These are phyloP conservation scores for Chelonus insularis DNA, from an alignment of 1,140 invertebrate genomes.

Conservation along the genomic window DNA sequence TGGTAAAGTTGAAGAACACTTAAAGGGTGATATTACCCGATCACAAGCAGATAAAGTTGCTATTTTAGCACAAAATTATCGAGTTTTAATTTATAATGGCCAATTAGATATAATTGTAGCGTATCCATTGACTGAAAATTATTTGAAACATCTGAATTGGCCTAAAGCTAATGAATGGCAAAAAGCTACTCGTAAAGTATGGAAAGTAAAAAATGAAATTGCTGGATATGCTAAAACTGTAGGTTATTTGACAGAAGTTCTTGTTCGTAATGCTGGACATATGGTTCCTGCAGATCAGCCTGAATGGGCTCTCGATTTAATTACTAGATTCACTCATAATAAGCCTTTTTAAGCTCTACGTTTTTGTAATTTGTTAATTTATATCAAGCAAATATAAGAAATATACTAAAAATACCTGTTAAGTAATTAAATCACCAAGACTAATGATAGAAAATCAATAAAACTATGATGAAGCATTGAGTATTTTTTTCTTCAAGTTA, in stretches of 20 bases:
- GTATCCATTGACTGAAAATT: constrained; percentile 76
- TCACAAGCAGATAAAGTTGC: constrained; percentile 76
- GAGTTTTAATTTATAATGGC: constrained; percentile 77
- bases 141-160: constrained; percentile 72
- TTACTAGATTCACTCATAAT: constrained; percentile 73
- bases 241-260: constrained; percentile 75
- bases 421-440: too few relatives aligned
- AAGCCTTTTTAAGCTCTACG: constrained; percentile 56
- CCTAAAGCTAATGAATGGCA: constrained; percentile 67
- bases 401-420: too few relatives aligned
- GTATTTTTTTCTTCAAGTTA: too few relatives aligned
- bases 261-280: constrained; percentile 81
- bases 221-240: constrained; percentile 78
- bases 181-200: constrained; percentile 66
- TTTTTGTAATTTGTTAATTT: too few relatives aligned
- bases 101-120: constrained; percentile 85
- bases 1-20: constrained; percentile 66
- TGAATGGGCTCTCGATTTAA: constrained; percentile 74
- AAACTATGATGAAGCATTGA: too few relatives aligned
- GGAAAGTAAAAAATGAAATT: constrained; percentile 70
- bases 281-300: constrained; percentile 84
- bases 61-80: constrained; percentile 70
- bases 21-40: constrained; percentile 81
- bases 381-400: too few relatives aligned
- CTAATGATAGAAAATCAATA: too few relatives aligned